Evolutionary conservation across 2,888 invertebrate genomes (phyloP), one percentile per base, ranked within the genome.

Genomic region (Syrphus vitripennis): DNA sequence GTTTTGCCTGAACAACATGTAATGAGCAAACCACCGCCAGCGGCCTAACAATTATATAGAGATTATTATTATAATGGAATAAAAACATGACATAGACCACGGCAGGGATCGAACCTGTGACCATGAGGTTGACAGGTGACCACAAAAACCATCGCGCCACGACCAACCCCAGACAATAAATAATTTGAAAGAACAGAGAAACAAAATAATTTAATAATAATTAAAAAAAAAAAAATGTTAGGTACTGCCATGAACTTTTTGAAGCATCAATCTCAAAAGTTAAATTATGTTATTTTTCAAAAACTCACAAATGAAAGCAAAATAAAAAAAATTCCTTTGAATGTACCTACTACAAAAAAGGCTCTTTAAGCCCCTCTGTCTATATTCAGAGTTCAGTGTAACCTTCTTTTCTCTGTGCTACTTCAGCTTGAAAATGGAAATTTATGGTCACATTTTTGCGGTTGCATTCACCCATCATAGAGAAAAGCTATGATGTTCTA

Each of bases 381-480:
- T 61, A 0, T 40, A 37, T 37, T 45, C 16, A 42, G n/a, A 10
- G 2, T 7, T 45, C 16, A 3, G 40, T 77, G 31, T 70, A 70
- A 59, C 65, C 55, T 71, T 70, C 75, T 76, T 84, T 31, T 80
- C 65, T 65, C 42, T 76, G 61, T 76, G 75, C 37, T 59, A 80
- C 50, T 84, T 80, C 80, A 84, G 75, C 75, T 37, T 71, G 76
- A 80, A 83, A 83, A 83, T 83, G 63, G 34, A 80, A 84, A 84
- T 84, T 84, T 84, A 84, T 80, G 83, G 80, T 80, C 83, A 84
- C 83, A 75, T 84, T 84, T 83, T 84, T 80, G 76, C 75, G 83
- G 71, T 80, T 84, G 70, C 80, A 71, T 84, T 80, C 83, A 80
- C 57, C 79, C 74, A 83, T 80, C n/a, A n/a, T n/a, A n/a, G n/a